phyloP scores from a whole-genome alignment of 2,888 invertebrate genomes.

The Elgonia sp. region DNA sequence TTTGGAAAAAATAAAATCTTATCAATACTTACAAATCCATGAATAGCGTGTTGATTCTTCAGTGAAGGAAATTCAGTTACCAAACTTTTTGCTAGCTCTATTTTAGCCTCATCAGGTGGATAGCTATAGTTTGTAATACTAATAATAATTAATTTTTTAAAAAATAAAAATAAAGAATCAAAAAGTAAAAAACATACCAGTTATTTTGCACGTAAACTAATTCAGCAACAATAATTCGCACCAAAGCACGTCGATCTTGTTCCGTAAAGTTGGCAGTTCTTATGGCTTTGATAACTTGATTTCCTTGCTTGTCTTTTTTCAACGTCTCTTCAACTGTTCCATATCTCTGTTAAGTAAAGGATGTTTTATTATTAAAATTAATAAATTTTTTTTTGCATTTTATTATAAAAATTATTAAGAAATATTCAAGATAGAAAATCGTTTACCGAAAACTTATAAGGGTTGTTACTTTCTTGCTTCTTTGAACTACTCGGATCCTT shows the following conservation, averaged over 20 bases:
- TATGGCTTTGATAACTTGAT: background rate
- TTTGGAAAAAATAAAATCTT: background rate
- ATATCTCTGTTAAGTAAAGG: background rate
- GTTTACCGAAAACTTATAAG: too few species aligned
- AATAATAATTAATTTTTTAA: background rate
- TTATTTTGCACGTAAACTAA: background rate
- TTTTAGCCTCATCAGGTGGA: constrained; percentile 48
- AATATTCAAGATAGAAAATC: too few species aligned
- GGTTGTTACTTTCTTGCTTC: too few species aligned
- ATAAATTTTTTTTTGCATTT: too few species aligned
- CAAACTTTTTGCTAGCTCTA: constrained; percentile 34
- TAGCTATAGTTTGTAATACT: background rate
- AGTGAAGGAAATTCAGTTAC: constrained; percentile 17
- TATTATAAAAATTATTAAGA: too few species aligned
- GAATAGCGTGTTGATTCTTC: background rate
- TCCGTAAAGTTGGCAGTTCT: background rate
- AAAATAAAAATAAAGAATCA: background rate
- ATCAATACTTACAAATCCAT: background rate
- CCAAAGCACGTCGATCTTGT: background rate
- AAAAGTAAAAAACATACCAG: background rate
- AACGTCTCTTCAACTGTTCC: background rate
- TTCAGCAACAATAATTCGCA: background rate
- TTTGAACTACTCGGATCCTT: too few species aligned
- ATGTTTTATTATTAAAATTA: too few species aligned
- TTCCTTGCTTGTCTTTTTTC: background rate